These are phyloP conservation scores for Drosophila arawakana DNA, from an alignment of 1,140 invertebrate genomes.

Conservation along the genomic window DNA sequence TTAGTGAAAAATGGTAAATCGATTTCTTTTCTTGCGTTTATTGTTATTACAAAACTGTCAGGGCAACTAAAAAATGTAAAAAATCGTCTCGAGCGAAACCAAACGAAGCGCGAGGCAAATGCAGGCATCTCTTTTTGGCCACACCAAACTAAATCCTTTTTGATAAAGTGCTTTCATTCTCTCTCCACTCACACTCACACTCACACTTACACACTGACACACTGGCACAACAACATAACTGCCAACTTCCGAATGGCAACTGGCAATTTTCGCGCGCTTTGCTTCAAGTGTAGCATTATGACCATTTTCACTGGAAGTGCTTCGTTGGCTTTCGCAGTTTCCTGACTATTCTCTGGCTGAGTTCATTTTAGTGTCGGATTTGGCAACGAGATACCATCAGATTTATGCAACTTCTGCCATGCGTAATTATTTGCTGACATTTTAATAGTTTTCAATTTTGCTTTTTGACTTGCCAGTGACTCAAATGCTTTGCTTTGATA, in stretches of 20 bases:
- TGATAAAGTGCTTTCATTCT: conserved; percentile 77
- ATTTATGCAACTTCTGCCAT: conserved; percentile 74
- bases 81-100: background rate
- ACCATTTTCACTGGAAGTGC: conserved; percentile 61
- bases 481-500: conserved; percentile 24
- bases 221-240: background rate
- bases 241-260: conserved; percentile 14
- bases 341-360: conserved; percentile 40
- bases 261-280: conserved; percentile 50
- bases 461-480: conserved; percentile 12
- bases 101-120: conserved; percentile 24
- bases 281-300: conserved; percentile 76
- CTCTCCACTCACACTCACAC: conserved; percentile 25
- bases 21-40: conserved; percentile 72
- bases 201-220: background rate
- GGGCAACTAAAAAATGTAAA: conserved; percentile 41
- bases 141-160: conserved; percentile 70
- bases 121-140: conserved; percentile 32
- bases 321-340: conserved; percentile 59
- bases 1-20: conserved; percentile 79
- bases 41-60: conserved; percentile 82
- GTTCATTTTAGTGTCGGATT: conserved; percentile 77
- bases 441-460: conserved; percentile 76
- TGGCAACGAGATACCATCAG: conserved; percentile 64
- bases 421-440: conserved; percentile 82